phyloP scores from a whole-genome alignment of 2,888 invertebrate species.

The Ethmia dodecea region DNA sequence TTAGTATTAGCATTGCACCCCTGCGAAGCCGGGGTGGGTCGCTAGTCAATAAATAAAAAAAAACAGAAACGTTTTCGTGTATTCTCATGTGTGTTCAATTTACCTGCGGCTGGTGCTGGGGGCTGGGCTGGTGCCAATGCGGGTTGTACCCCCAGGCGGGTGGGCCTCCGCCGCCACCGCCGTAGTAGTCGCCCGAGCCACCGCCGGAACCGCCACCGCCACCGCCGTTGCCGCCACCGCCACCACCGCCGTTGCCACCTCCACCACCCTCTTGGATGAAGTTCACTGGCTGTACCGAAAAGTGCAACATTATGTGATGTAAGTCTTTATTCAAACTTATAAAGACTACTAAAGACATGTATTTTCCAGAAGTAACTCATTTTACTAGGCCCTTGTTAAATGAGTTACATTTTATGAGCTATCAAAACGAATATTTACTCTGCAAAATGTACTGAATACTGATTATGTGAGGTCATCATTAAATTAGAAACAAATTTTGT shows the following conservation, averaged over 20 bases:
- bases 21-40: too few species aligned
- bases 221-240: constrained; percentile 23
- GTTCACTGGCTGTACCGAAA: constrained; percentile 67
- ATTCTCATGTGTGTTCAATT: background rate
- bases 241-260: constrained; percentile 32
- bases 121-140: constrained; percentile 71
- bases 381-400: too few species aligned
- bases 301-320: too few species aligned
- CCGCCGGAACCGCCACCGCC: constrained; percentile 23
- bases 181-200: constrained; percentile 23
- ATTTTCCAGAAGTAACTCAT: too few species aligned
- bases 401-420: too few species aligned
- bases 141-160: constrained; percentile 76
- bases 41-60: background rate
- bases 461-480: too few species aligned
- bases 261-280: constrained; percentile 57
- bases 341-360: too few species aligned
- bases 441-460: too few species aligned
- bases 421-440: too few species aligned
- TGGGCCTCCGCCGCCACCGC: constrained; percentile 40
- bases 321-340: too few species aligned
- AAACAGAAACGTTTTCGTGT: background rate
- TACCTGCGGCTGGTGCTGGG: constrained; percentile 65
- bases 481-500: too few species aligned
- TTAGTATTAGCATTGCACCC: too few species aligned